These are phyloP conservation scores for Eristalis intricaria DNA, from an alignment of 2,888 invertebrate genomes.

Conservation along the genomic window DNA sequence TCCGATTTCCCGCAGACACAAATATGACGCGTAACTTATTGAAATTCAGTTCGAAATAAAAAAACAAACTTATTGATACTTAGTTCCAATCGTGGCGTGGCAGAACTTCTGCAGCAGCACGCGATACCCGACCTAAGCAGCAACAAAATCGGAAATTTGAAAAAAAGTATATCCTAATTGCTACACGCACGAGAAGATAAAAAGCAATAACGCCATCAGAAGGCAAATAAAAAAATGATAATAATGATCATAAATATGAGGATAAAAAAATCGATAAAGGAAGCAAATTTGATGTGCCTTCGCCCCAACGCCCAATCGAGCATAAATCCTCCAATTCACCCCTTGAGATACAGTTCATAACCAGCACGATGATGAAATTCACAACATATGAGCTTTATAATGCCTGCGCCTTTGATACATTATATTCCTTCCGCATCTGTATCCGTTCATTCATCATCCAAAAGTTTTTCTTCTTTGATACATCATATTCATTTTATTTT, in stretches of 20 bases:
- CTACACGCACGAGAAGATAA: slow-evolving; percentile 36
- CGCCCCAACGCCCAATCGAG: background rate
- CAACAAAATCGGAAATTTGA: background rate
- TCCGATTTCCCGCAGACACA: background rate
- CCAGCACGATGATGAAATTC: slow-evolving; percentile 20
- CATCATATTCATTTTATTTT: slow-evolving; percentile 8
- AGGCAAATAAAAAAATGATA: slow-evolving; percentile 13
- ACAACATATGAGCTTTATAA: slow-evolving; percentile 23
- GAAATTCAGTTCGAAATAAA: background rate
- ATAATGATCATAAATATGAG: background rate
- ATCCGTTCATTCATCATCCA: slow-evolving; percentile 38
- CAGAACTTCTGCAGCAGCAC: background rate
- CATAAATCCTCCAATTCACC: slow-evolving; percentile 20
- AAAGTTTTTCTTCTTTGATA: slow-evolving; percentile 9
- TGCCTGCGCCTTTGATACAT: slow-evolving; percentile 19
- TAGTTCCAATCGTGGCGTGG: background rate
- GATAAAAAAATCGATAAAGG: slow-evolving; percentile 31
- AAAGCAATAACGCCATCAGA: slow-evolving; percentile 35
- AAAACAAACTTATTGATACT: slow-evolving; percentile 14
- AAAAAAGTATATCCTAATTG: slow-evolving; percentile 19
- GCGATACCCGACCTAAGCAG: background rate
- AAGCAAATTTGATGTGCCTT: slow-evolving; percentile 20
- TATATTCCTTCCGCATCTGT: slow-evolving; percentile 10
- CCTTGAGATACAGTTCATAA: slow-evolving; percentile 12
- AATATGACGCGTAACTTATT: background rate